Conservation (phyloP, 2,888 invertebrate genomes). For the Drosophila barbarae region DNA sequence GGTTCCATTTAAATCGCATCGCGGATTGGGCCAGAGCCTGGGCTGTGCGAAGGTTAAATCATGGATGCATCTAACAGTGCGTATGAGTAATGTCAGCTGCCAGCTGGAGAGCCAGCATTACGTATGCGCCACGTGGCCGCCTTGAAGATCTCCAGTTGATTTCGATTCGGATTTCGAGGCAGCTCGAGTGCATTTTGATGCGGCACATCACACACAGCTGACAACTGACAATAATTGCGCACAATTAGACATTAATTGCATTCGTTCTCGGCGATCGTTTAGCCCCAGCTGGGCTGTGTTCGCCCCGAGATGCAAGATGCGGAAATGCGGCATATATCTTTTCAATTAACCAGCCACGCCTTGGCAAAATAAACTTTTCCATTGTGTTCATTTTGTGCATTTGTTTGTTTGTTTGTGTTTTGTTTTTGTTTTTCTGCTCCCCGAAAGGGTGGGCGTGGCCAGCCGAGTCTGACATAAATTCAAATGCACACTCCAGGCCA, state of each 20-base stretch:
- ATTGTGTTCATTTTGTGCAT: slow-evolving; percentile 35
- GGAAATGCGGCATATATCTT: slow-evolving; percentile 60
- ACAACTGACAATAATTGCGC: slow-evolving; percentile 62
- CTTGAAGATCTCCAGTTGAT: slow-evolving; percentile 26
- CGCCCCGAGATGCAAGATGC: slow-evolving; percentile 50
- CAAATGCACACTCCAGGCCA: slow-evolving; percentile 32
- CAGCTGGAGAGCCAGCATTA: slow-evolving; percentile 35
- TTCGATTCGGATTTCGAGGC: slow-evolving; percentile 9
- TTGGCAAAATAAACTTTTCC: slow-evolving; percentile 53
- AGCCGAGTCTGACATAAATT: slow-evolving; percentile 34
- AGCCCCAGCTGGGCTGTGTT: slow-evolving; percentile 46
- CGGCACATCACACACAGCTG: slow-evolving; percentile 37
- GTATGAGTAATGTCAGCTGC: slow-evolving; percentile 60
- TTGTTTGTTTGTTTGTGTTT: slow-evolving; percentile 26
- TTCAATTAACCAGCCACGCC: slow-evolving; percentile 50
- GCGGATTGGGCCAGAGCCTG: slow-evolving; percentile 40
- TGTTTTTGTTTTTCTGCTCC: slow-evolving; percentile 2
- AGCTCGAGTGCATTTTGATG: slow-evolving; percentile 29
- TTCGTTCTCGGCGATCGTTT: slow-evolving; percentile 60
- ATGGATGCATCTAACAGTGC: slow-evolving; percentile 51
- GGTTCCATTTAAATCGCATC: slow-evolving; percentile 19
- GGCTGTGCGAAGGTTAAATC: slow-evolving; percentile 67
- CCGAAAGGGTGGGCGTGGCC: slow-evolving; percentile 29
- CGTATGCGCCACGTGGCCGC: slow-evolving; percentile 64
- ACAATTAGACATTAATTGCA: slow-evolving; percentile 73